Evolutionary conservation across 2,888 invertebrate genomes (phyloP).

Genomic region (Cyrtodaria siliqua): DNA sequence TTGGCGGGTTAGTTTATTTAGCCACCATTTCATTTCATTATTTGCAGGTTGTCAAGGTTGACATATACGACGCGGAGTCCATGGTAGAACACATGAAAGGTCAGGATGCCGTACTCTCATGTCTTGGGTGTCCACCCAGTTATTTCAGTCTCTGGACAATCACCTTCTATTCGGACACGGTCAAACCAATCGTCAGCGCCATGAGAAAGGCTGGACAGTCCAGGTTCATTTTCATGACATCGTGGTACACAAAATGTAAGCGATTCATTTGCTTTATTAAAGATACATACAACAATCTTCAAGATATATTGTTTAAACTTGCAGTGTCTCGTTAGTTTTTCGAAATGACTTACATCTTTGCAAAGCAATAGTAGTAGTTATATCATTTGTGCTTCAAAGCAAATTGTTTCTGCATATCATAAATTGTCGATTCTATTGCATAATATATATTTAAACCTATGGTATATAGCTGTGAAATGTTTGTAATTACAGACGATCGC

Average conservation of each 20-base stretch:
- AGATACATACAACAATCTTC: too few species aligned
- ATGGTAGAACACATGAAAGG: constrained; percentile 68
- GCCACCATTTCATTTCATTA: not conserved
- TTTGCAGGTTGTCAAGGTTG: constrained; percentile 72
- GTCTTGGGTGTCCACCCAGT: constrained; percentile 72
- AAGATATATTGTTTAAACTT: too few species aligned
- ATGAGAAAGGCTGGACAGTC: constrained; percentile 75
- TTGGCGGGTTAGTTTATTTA: too few species aligned
- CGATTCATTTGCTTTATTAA: too few species aligned
- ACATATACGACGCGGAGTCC: constrained; percentile 71
- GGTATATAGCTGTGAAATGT: too few species aligned
- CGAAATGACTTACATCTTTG: too few species aligned
- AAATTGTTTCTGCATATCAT: too few species aligned
- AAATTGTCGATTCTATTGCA: too few species aligned
- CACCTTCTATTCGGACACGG: constrained; percentile 76
- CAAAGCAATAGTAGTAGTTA: too few species aligned
- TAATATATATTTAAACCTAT: too few species aligned
- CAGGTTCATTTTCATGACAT: constrained; percentile 74
- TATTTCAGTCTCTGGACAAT: constrained; percentile 68
- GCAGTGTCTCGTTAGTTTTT: too few species aligned
- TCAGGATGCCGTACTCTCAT: constrained; percentile 78
- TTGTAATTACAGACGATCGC: constrained; percentile 66
- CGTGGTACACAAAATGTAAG: constrained; percentile 79
- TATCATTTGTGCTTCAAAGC: too few species aligned
- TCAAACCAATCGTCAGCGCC: constrained; percentile 71